phyloP scores from a whole-genome alignment of 2,797 vertebrate genomes.

The Helostoma temminkii region DNA sequence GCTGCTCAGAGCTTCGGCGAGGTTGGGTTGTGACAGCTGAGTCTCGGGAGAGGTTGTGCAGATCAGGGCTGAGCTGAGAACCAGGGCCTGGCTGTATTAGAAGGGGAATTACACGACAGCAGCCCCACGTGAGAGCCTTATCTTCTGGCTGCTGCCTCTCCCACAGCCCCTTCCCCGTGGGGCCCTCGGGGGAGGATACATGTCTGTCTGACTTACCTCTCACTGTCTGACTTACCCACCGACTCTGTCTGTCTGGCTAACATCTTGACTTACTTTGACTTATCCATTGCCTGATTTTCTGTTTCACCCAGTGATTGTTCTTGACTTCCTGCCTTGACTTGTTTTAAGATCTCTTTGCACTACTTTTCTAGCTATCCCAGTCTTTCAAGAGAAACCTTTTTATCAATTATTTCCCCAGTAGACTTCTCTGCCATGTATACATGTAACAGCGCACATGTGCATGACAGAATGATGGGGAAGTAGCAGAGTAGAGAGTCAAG shows the following conservation, averaged over 20 bases:
- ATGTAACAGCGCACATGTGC: no score
- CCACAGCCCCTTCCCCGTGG: slow-evolving; percentile 60
- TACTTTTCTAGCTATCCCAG: neutral
- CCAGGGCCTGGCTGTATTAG: slow-evolving; percentile 81
- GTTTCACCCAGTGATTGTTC: slow-evolving; percentile 2
- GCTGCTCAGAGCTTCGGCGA: slow-evolving; percentile 60
- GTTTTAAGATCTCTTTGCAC: slow-evolving; percentile 1
- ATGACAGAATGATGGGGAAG: no score
- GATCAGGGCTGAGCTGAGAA: slow-evolving; percentile 83
- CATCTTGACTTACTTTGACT: slow-evolving; percentile 22
- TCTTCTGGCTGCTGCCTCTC: slow-evolving; percentile 80
- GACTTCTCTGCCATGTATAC: no score
- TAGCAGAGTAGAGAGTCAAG: no score
- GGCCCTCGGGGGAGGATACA: slow-evolving; percentile 67
- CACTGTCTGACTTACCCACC: slow-evolving; percentile 59
- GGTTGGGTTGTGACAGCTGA: slow-evolving; percentile 78
- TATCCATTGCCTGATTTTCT: slow-evolving; percentile 15
- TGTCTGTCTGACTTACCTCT: slow-evolving; percentile 61
- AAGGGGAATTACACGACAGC: slow-evolving; percentile 80
- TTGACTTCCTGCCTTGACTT: neutral
- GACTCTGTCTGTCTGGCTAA: slow-evolving; percentile 32
- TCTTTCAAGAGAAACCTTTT: neutral
- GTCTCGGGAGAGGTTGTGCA: slow-evolving; percentile 83
- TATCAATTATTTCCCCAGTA: no score
- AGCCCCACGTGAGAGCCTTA: slow-evolving; percentile 82